Base-by-base conservation (phyloP, 2,113 vertebrate genomes). In the Anoura caudifer region DNA sequence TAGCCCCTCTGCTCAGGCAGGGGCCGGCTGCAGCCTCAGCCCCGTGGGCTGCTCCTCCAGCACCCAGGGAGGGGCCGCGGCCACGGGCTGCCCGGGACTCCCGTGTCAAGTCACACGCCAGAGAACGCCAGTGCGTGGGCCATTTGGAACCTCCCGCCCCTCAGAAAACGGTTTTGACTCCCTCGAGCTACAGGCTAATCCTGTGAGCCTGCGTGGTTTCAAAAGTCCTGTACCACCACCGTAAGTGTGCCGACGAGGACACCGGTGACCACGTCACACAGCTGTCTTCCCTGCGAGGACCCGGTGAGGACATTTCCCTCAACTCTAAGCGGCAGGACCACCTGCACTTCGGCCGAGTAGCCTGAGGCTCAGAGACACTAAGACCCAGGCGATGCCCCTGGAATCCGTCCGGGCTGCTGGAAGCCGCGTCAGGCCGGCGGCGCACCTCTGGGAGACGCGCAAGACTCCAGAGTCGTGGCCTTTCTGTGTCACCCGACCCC, bases 191-290 rank as follows among this genome's bases (percentile, higher is more conserved):
- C 19, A 12, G 19, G 17, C 63, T 16, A 59, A 72, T n/a, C 43
- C 33, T 52, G 76, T 10, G 4, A n/a, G 12, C 80, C 28, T 14
- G 8, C 20, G 13, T 0, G 11, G 24, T 26, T 1, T 76, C 33
- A 76, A 73, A 79, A 59, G 36, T 7, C 41, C n/a, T 43, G 45
- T 0, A 0, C 84, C 86, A 54, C 19, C 19, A 70, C 31, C 36
- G 8, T 0, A 4, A 79, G 47, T 7, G 59, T 14, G 31, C 0
- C 4, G 14, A 4, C 4, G 4, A 72, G 52, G 33, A 31, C 36
- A 56, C 19, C 3, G 1, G 7, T 13, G 33, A 24, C 5, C 52
- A 41, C 0, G 3, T 47, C 11, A 67, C 36, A 54, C 19, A 50
- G 20, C 6, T 0, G 1, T 15, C 31, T 41, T 56, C 67, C 70